Percentiles rank a stretch among this genome's conserved stretches.
Evolutionary conservation across 1,140 invertebrate genomes (phyloP).

Genomic region (Caenorhabditis latens): DNA sequence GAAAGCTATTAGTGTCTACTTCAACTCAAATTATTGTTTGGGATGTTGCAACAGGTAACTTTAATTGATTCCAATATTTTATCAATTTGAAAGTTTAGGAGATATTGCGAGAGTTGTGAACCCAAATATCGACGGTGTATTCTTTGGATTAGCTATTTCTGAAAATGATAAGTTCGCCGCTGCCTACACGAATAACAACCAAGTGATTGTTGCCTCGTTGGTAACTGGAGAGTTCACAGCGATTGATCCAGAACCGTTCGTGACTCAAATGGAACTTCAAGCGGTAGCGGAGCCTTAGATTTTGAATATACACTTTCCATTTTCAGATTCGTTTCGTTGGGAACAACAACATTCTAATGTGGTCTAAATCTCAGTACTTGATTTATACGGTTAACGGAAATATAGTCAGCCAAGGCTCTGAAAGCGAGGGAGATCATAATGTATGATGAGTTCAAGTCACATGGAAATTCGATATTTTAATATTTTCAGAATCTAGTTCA

Average conservation of each 20-base stretch:
- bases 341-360: conserved; percentile 65
- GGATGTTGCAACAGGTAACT: conserved; percentile 87
- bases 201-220: conserved; percentile 85
- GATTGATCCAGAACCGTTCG: conserved; percentile 69
- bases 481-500: conserved; percentile 67
- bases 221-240: conserved; percentile 81
- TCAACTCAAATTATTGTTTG: conserved; percentile 88
- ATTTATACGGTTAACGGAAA: conserved; percentile 70
- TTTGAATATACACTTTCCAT: neutral
- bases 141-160: conserved; percentile 93
- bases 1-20: conserved; percentile 92
- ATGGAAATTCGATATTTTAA: neutral
- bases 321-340: conserved; percentile 31
- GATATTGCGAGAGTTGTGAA: conserved; percentile 91
- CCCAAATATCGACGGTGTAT: conserved; percentile 87
- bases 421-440: conserved; percentile 45
- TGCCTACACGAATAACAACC: conserved; percentile 96
- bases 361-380: conserved; percentile 70
- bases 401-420: conserved; percentile 60
- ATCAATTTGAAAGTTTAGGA: conserved; percentile 79
- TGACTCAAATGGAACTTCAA: conserved; percentile 70
- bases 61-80: neutral
- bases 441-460: neutral
- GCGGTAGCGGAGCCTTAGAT: neutral
- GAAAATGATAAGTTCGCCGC: conserved; percentile 95